These are phyloP conservation scores for Bellardia bayeri DNA, from an alignment of 2,888 invertebrate genomes.

Conservation along the genomic window DNA sequence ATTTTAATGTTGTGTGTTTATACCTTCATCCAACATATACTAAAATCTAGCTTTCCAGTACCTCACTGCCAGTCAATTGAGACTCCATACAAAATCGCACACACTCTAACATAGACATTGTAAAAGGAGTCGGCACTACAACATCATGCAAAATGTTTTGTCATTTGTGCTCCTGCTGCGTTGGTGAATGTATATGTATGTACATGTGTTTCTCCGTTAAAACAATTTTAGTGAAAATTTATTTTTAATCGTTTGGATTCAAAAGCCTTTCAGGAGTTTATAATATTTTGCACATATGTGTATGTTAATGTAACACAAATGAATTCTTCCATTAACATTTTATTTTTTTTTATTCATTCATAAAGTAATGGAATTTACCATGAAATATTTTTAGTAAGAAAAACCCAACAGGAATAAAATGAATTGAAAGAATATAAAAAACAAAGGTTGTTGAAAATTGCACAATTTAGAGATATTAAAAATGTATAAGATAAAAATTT, in stretches of 20 bases:
- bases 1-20: conserved; percentile 27
- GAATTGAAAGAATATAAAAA: not conserved
- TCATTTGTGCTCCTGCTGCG: conserved; percentile 36
- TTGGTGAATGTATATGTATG: not conserved
- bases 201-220: conserved; percentile 6
- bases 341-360: conserved; percentile 43
- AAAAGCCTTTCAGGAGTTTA: conserved; percentile 54
- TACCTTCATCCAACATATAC: not conserved
- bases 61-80: conserved; percentile 42
- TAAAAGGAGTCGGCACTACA: conserved; percentile 75
- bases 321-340: conserved; percentile 52
- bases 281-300: conserved; percentile 14
- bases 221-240: conserved; percentile 71
- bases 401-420: not conserved
- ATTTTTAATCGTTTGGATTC: conserved; percentile 70
- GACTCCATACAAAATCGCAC: conserved; percentile 19
- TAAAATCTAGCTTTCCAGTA: conserved; percentile 15
- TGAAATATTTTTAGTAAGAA: conserved; percentile 40
- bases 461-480: conserved; percentile 68
- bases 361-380: conserved; percentile 61
- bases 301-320: conserved; percentile 19
- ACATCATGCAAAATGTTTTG: conserved; percentile 69
- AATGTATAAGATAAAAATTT: conserved; percentile 53
- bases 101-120: conserved; percentile 62
- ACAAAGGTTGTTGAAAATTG: conserved; percentile 48